phyloP scores from a whole-genome alignment of 2,113 vertebrate species.

The Sigmodon hispidus region DNA sequence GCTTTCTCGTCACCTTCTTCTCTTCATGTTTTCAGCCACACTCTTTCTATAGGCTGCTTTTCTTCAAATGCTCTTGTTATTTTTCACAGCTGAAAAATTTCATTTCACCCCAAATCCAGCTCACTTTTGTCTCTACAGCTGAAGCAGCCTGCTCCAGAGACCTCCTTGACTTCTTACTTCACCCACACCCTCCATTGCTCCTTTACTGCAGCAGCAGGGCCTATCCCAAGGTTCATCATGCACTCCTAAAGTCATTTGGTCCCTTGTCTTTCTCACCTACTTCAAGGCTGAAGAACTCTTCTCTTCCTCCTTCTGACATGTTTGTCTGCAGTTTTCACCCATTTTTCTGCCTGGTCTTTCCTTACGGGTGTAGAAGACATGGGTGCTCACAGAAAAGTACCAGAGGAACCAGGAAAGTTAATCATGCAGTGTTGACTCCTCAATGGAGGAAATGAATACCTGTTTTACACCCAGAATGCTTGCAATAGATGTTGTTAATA shows the following conservation, averaged over 20 bases:
- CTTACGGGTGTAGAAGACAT: background rate
- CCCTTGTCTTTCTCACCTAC: background rate
- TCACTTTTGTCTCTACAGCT: background rate
- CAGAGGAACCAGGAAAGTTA: no score
- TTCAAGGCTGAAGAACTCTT: background rate
- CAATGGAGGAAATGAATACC: no score
- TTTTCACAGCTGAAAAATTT: background rate
- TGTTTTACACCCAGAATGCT: no score
- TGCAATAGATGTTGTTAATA: no score
- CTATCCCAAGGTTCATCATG: background rate
- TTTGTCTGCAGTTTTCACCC: background rate
- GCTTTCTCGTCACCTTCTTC: background rate
- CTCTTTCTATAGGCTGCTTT: background rate
- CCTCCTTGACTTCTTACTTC: background rate
- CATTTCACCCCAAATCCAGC: background rate
- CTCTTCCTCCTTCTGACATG: background rate
- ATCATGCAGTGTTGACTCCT: no score
- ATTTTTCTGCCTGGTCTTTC: background rate
- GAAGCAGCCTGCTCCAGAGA: background rate
- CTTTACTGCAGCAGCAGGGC: background rate
- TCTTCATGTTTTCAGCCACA: background rate
- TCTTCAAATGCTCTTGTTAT: background rate
- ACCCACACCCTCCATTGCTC: background rate
- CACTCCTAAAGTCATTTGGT: background rate
- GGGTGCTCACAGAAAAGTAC: no score